Evolutionary conservation across 2,888 invertebrate genomes (phyloP), one percentile per base, ranked within the genome.

Genomic region (Lamproptera curius): DNA sequence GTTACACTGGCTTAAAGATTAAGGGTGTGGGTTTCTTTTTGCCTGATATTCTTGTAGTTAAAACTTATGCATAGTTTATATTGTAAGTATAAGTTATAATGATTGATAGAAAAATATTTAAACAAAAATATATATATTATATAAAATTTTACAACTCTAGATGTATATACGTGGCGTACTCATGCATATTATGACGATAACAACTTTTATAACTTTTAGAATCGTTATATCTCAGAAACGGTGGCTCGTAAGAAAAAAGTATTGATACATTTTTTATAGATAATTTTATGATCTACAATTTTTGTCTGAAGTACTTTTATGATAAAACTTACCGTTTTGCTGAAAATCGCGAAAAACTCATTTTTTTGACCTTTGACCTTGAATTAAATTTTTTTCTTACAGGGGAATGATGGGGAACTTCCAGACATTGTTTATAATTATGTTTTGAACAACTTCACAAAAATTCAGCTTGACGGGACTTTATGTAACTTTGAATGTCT

Each of bases 221-320:
- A 48, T 50, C 50, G 49, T 41, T 40, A 45, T 49, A 52, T 48
- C 44, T 45, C 45, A 44, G 34, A 52, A 48, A 45, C 34, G 42
- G 45, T 45, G 41, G 39, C 20, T 6, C 20, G 20, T 28, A 28
- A n/a, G 28, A 42, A 49, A 55, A 54, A 55, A 55, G 39, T 46
- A 46, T 49, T 36, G 11, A 46, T 11, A 46, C 41, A 37, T 48
- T 52, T 51, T 48, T 52, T 28, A 37, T 52, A 51, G 44, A 51
- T 46, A 52, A 52, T 52, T 42, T 39, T 16, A 46, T 45, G 43
- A 54, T 41, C 49, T 47, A 48, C 37, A 49, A 50, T 44, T 49
- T 53, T 51, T 47, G 39, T 50, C 37, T 45, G 14, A 26, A 13
- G 28, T 52, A 44, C 16, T 44, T 44, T 23, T 44, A 49, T 39